Percentiles rank a stretch among this genome's conserved stretches.
Evolutionary conservation across 2,888 invertebrate genomes (phyloP).

Genomic region (Lepidonotus clava): DNA sequence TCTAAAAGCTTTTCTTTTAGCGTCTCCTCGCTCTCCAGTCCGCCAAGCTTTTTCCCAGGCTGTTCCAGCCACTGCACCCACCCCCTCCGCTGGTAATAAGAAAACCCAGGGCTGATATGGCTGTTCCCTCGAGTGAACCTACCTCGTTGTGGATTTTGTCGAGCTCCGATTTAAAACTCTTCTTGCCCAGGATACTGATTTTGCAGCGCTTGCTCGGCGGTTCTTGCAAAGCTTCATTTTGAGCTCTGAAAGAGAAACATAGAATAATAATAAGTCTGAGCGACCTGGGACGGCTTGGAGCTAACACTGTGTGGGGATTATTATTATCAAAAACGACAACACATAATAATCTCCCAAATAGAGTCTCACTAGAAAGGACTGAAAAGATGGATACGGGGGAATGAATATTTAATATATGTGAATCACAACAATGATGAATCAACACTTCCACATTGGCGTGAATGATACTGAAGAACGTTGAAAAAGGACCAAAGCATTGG

Average conservation of each 20-base stretch:
- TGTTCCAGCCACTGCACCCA: constrained; percentile 18
- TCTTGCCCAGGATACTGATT: constrained; percentile 37
- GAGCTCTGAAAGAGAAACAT: constrained; percentile 20
- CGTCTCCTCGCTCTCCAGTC: constrained; percentile 10
- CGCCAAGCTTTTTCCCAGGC: constrained; percentile 19
- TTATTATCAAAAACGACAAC: no score
- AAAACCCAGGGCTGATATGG: constrained; percentile 1
- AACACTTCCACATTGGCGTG: no score
- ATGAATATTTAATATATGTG: no score
- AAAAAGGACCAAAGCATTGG: no score
- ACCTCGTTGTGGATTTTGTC: constrained; percentile 37
- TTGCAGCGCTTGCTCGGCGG: constrained; percentile 33
- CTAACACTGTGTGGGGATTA: no score
- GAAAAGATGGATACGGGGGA: no score
- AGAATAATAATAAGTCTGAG: no score
- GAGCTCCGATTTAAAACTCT: constrained; percentile 36
- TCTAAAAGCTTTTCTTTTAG: constrained; percentile 48
- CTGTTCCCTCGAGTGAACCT: constrained; percentile 20
- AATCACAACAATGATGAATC: no score
- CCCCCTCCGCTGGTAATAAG: constrained; percentile 6
- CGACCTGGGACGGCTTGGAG: no score
- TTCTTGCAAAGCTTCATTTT: neutral
- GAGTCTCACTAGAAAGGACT: no score
- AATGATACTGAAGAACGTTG: no score
- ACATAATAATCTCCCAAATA: no score